Evolutionary conservation across 2,797 vertebrate genomes (phyloP).

Genomic region (Amphiprion clarkii): DNA sequence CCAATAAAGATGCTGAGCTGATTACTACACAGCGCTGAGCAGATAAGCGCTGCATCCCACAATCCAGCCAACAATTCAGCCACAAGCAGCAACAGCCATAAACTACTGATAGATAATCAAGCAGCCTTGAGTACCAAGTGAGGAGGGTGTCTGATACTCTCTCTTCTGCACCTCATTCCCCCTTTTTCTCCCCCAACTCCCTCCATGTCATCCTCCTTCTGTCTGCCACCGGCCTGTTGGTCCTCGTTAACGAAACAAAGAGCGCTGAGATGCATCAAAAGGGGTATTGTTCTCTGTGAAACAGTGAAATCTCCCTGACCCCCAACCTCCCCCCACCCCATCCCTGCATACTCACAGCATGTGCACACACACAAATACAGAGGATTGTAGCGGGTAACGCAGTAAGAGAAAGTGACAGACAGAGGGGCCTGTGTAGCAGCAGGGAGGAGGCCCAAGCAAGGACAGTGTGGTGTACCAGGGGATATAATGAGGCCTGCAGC

Average conservation of each 20-base stretch:
- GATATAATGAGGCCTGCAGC: conserved; percentile 53
- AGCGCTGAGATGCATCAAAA: conserved; percentile 79
- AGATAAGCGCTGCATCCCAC: conserved; percentile 63
- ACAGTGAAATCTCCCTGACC: conserved; percentile 73
- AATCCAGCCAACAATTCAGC: conserved; percentile 48
- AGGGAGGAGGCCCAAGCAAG: conserved; percentile 65
- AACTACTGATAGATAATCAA: conserved; percentile 68
- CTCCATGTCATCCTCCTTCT: conserved; percentile 64
- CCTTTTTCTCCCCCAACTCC: conserved; percentile 6
- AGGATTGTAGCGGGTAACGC: conserved; percentile 59
- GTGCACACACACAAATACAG: conserved; percentile 59
- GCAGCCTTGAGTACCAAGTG: conserved; percentile 32
- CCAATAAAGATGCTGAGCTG: conserved; percentile 72
- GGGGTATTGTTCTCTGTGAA: conserved; percentile 78
- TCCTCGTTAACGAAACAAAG: conserved; percentile 79
- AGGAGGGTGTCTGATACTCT: conserved; percentile 33
- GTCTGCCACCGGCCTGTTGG: conserved; percentile 69
- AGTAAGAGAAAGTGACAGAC: conserved; percentile 79
- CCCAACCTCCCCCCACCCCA: conserved; percentile 44
- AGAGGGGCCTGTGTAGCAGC: conserved; percentile 75
- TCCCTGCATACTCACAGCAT: conserved; percentile 65
- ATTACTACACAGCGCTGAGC: conserved; percentile 59
- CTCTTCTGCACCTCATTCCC: conserved; percentile 56
- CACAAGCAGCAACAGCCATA: conserved; percentile 46
- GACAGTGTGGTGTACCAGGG: conserved; percentile 50